Evolutionary conservation across 2,113 vertebrate genomes (phyloP).

Genomic region (Elaphurus davidianus): DNA sequence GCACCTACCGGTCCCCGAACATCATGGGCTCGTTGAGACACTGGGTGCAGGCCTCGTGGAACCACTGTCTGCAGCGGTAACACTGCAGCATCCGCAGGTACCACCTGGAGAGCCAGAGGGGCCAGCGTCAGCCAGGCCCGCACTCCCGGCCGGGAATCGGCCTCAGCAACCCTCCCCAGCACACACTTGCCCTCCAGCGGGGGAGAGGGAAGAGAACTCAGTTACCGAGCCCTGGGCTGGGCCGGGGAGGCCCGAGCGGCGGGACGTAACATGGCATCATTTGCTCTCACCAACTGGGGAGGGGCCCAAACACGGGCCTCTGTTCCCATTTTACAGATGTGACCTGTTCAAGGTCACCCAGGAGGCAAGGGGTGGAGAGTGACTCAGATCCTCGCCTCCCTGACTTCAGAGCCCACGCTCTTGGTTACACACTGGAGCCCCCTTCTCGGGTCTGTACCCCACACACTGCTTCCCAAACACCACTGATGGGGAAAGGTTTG

Average conservation of each 20-base stretch:
- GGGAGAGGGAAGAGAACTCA: neutral
- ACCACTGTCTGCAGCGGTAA: slow-evolving; percentile 94
- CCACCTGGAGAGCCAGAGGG: slow-evolving; percentile 84
- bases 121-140: neutral
- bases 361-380: neutral
- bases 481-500: neutral
- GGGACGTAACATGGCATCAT: neutral
- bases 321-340: neutral
- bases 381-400: neutral
- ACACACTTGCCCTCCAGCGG: neutral
- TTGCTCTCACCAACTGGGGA: neutral
- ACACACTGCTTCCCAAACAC: neutral
- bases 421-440: neutral
- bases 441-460: neutral
- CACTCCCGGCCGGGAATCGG: neutral
- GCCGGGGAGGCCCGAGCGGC: neutral
- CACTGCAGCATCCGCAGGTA: slow-evolving; percentile 99
- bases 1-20: slow-evolving; percentile 93
- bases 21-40: slow-evolving; percentile 95
- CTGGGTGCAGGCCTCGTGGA: slow-evolving; percentile 98
- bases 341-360: neutral
- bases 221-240: neutral
- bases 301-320: neutral
- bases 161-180: neutral
- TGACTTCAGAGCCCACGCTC: neutral